Percentiles rank a stretch among this genome's conserved stretches.
Evolutionary conservation across 2,797 vertebrate species (phyloP).

Genomic region (Enteromius paludinosus): DNA sequence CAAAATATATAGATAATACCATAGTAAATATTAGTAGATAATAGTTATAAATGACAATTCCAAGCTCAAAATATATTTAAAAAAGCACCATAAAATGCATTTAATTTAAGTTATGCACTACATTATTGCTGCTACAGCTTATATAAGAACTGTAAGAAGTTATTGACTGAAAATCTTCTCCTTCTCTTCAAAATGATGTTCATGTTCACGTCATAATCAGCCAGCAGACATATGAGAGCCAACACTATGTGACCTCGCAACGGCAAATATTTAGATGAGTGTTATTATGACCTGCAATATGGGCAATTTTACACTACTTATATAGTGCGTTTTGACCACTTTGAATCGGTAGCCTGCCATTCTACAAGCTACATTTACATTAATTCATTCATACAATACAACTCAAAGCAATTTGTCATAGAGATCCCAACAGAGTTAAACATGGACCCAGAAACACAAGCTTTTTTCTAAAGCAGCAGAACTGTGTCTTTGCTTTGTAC

Average conservation of each 20-base stretch:
- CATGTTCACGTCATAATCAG: background rate
- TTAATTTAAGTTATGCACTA: background rate
- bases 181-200: background rate
- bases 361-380: background rate
- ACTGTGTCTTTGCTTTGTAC: conserved; percentile 73
- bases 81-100: background rate
- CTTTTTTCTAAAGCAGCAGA: conserved; percentile 45
- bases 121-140: background rate
- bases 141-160: background rate
- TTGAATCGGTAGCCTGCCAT: background rate
- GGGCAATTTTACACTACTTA: background rate
- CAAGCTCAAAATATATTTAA: background rate
- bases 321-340: background rate
- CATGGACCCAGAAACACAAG: background rate
- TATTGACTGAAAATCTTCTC: background rate
- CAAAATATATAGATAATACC: background rate
- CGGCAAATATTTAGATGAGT: background rate
- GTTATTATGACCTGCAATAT: background rate
- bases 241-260: background rate
- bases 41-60: background rate
- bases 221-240: background rate
- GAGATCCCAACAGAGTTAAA: conserved; percentile 52
- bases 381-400: background rate
- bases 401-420: background rate
- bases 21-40: background rate